Conservation (phyloP, 2,113 vertebrate genomes). For the Pangasianodon hypophthalmus region DNA sequence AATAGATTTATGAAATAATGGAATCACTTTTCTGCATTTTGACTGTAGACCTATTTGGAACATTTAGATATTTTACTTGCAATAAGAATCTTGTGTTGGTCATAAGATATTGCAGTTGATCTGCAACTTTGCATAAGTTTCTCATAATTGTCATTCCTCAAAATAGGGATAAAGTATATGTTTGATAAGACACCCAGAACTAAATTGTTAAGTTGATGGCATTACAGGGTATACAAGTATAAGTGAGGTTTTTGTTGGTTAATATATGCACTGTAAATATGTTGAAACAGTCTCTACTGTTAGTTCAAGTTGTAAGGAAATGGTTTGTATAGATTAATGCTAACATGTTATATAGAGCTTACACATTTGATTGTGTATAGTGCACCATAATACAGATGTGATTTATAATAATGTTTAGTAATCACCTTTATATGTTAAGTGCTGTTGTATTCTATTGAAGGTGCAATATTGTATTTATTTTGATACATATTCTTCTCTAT, state of each 20-base stretch:
- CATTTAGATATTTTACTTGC: conserved; percentile 53
- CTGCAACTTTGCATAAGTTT: conserved; percentile 66
- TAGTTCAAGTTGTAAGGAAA: conserved; percentile 65
- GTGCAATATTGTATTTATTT: conserved; percentile 81
- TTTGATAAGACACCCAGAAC: conserved; percentile 59
- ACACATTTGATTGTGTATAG: conserved; percentile 70
- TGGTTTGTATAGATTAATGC: conserved; percentile 65
- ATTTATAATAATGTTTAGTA: conserved; percentile 62
- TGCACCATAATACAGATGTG: conserved; percentile 68
- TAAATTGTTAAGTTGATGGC: conserved; percentile 66
- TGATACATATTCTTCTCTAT: conserved; percentile 66
- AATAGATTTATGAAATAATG: conserved; percentile 30
- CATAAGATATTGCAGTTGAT: conserved; percentile 65
- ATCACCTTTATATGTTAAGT: conserved; percentile 69
- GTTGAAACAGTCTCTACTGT: conserved; percentile 65
- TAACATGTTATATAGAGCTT: conserved; percentile 69
- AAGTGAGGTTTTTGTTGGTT: conserved; percentile 65
- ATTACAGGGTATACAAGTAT: conserved; percentile 77
- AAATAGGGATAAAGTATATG: conserved; percentile 49
- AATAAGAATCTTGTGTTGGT: conserved; percentile 59
- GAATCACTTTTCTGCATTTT: conserved; percentile 57
- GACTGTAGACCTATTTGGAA: conserved; percentile 61
- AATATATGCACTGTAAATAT: conserved; percentile 67
- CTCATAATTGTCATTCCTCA: conserved; percentile 39
- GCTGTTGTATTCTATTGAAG: conserved; percentile 73